phyloP scores from a whole-genome alignment of 2,888 invertebrate species.

The Reticulitermes lucifugus region DNA sequence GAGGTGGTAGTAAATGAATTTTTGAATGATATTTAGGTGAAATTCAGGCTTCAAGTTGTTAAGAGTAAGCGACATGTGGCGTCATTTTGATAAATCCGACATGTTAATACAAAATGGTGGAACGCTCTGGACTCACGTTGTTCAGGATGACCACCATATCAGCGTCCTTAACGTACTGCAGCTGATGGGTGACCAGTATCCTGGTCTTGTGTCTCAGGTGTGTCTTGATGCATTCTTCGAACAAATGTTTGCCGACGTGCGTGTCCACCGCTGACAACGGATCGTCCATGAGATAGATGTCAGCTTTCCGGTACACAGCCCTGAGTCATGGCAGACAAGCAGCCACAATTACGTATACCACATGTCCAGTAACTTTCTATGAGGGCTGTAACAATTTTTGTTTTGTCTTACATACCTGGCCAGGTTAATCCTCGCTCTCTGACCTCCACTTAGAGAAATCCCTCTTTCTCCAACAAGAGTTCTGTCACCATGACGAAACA shows the following conservation, averaged over 20 bases:
- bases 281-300: constrained; percentile 67
- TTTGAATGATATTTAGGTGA: too few relatives aligned
- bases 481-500: constrained; percentile 77
- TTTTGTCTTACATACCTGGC: constrained; percentile 65
- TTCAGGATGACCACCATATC: constrained; percentile 62
- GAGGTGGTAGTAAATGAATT: too few relatives aligned
- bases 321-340: constrained; percentile 53
- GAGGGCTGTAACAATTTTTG: too few relatives aligned
- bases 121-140: constrained; percentile 57
- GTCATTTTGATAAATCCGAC: too few relatives aligned
- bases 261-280: constrained; percentile 68
- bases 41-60: too few relatives aligned
- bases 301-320: constrained; percentile 65
- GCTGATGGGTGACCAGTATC: constrained; percentile 68
- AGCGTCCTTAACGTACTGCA: constrained; percentile 63
- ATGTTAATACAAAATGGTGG: too few relatives aligned
- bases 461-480: constrained; percentile 85
- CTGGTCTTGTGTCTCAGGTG: constrained; percentile 62
- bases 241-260: constrained; percentile 65
- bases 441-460: constrained; percentile 82
- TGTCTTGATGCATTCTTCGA: constrained; percentile 64
- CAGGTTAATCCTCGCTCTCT: constrained; percentile 82
- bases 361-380: too few relatives aligned
- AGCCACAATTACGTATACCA: too few relatives aligned
- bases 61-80: too few relatives aligned